Conservation (phyloP, 2,797 vertebrate species). For the Spinus olivaceus region DNA sequence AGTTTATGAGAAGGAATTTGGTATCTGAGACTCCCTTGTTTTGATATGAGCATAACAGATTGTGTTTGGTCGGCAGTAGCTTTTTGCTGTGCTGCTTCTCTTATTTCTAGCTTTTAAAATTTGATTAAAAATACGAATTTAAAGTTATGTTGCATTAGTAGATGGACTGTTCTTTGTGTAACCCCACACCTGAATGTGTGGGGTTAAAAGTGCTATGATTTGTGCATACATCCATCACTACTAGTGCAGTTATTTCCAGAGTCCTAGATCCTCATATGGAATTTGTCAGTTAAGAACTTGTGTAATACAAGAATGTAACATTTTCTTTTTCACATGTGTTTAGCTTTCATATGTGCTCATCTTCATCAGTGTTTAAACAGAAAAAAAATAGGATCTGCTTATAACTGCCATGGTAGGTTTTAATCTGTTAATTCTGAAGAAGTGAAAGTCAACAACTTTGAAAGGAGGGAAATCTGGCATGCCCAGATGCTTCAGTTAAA, state of each 20-base stretch:
- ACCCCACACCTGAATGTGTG: not conserved
- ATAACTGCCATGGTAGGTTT: not conserved
- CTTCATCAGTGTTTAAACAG: not conserved
- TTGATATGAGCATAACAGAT: not conserved
- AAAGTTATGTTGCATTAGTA: not conserved
- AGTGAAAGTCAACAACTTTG: not conserved
- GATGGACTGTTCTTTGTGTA: not conserved
- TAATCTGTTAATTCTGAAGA: not conserved
- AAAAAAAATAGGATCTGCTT: not conserved
- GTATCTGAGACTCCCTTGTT: not conserved
- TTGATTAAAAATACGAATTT: not conserved
- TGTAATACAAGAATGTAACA: not conserved
- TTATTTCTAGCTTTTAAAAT: not conserved
- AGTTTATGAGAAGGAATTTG: not conserved
- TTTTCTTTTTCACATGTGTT: not conserved
- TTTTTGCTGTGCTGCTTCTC: not conserved
- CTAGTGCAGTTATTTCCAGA: not conserved
- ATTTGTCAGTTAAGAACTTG: not conserved
- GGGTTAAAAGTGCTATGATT: not conserved
- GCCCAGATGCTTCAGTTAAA: not conserved
- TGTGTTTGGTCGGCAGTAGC: not conserved
- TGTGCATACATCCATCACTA: not conserved
- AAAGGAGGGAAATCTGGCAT: not conserved
- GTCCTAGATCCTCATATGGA: not conserved
- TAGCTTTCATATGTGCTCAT: not conserved